phyloP scores from a whole-genome alignment of 2,888 invertebrate species.

The Rhagophthalmus giganteus region DNA sequence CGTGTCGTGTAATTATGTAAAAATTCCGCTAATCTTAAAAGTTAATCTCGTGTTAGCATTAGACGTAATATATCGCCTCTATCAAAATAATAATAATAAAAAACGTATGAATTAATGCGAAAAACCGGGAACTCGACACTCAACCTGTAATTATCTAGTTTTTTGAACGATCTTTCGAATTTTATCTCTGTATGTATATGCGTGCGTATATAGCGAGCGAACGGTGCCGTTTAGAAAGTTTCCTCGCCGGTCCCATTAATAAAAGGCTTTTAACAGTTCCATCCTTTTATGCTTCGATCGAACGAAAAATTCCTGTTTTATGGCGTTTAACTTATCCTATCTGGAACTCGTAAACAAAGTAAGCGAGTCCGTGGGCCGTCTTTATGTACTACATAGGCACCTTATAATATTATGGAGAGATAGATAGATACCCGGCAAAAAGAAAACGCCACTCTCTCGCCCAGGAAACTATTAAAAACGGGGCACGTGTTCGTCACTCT shows the following conservation, averaged over 20 bases:
- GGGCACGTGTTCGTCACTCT: conserved; percentile 36
- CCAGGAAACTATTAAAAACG: conserved; percentile 30
- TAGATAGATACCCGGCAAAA: too few relatives aligned
- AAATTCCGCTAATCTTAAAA: conserved; percentile 2
- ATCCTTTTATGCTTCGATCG: neutral
- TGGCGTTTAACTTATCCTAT: conserved; percentile 27
- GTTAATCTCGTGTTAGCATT: conserved; percentile 4
- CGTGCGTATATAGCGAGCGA: too few relatives aligned
- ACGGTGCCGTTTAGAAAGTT: neutral
- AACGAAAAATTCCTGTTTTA: conserved; percentile 16
- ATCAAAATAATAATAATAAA: neutral
- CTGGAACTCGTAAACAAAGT: conserved; percentile 33
- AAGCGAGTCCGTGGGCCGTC: conserved; percentile 30
- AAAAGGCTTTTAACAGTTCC: conserved; percentile 10
- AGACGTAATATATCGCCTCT: conserved; percentile 1
- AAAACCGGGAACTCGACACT: conserved; percentile 4
- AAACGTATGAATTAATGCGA: conserved; percentile 3
- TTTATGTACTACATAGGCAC: conserved; percentile 28
- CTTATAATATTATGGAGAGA: conserved; percentile 22
- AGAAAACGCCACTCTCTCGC: conserved; percentile 31
- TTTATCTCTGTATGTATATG: too few relatives aligned
- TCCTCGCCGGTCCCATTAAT: conserved; percentile 2
- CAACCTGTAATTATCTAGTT: conserved; percentile 5
- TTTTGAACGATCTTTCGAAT: too few relatives aligned
- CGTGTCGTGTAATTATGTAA: conserved; percentile 6